Percentiles rank a stretch among this genome's conserved stretches.
Conservation (phyloP, 1,140 invertebrate species). For the Zaprionus lachaisei region DNA sequence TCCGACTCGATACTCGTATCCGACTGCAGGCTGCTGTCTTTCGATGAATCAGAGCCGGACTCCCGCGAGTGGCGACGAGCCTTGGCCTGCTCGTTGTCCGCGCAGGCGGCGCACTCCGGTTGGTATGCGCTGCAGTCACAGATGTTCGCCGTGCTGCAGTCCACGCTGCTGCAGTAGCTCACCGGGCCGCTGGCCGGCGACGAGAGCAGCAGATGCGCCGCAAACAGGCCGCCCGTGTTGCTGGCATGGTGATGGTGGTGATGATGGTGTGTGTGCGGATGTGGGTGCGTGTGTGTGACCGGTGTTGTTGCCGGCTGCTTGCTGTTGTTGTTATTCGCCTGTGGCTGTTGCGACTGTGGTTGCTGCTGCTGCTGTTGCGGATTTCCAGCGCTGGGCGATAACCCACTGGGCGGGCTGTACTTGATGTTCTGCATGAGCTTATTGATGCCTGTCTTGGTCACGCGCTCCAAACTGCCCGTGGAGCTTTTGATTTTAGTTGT, state of each 20-base stretch:
- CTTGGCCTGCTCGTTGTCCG: constrained; percentile 55
- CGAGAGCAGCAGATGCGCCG: constrained; percentile 22
- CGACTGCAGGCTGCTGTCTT: constrained; percentile 95
- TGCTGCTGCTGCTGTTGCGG: constrained; percentile 15
- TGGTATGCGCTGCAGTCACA: constrained; percentile 80
- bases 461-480: constrained; percentile 92
- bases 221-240: constrained; percentile 17
- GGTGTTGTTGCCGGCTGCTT: constrained; percentile 3
- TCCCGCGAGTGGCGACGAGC: constrained; percentile 88
- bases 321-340: constrained; percentile 22
- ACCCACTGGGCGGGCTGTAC: constrained; percentile 70
- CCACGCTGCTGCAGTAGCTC: constrained; percentile 73
- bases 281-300: constrained; percentile 34
- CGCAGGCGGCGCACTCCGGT: constrained; percentile 68
- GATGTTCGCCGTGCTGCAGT: constrained; percentile 59
- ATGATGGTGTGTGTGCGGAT: constrained; percentile 55
- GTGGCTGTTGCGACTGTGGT: constrained; percentile 22
- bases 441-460: constrained; percentile 90
- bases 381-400: neutral
- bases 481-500: constrained; percentile 92
- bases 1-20: constrained; percentile 97
- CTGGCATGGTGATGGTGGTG: constrained; percentile 67
- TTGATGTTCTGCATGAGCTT: constrained; percentile 92
- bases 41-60: constrained; percentile 95
- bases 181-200: constrained; percentile 50